Conservation (phyloP, 2,888 invertebrate genomes). For the Melanostoma scalare region DNA sequence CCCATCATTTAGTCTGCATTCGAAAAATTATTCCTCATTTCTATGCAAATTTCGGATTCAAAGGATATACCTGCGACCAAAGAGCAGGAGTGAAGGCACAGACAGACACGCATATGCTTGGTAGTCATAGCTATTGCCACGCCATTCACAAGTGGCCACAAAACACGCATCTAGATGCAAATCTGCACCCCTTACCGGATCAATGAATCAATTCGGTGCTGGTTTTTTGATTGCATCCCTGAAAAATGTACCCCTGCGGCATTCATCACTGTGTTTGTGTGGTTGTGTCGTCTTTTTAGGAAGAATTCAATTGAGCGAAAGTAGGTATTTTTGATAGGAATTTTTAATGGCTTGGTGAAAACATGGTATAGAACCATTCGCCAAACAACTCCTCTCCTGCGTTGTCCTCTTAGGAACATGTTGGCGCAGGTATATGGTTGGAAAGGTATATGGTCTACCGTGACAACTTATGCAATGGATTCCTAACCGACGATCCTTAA, state of each 20-base stretch:
- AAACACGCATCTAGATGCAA: slow-evolving; percentile 34
- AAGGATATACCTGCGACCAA: slow-evolving; percentile 16
- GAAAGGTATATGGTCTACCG: too few species aligned
- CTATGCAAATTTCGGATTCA: slow-evolving; percentile 65
- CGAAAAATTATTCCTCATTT: slow-evolving; percentile 67
- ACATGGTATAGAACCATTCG: slow-evolving; percentile 36
- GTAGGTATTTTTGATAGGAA: slow-evolving; percentile 62
- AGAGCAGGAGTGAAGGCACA: too few species aligned
- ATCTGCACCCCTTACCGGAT: slow-evolving; percentile 59
- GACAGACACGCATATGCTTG: slow-evolving; percentile 13
- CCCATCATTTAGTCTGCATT: slow-evolving; percentile 46
- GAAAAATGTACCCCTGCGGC: background rate
- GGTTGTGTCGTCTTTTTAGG: slow-evolving; percentile 7
- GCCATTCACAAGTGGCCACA: slow-evolving; percentile 20
- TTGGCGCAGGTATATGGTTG: too few species aligned
- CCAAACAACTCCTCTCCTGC: slow-evolving; percentile 27
- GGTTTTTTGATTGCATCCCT: slow-evolving; percentile 24
- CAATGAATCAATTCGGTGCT: slow-evolving; percentile 59
- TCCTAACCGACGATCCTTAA: slow-evolving; percentile 37
- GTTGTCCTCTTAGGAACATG: slow-evolving; percentile 30
- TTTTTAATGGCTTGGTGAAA: slow-evolving; percentile 65
- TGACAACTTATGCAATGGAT: slow-evolving; percentile 10
- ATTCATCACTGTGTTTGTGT: slow-evolving; percentile 2
- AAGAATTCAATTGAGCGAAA: slow-evolving; percentile 60
- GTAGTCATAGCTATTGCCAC: background rate